Evolutionary conservation across 2,797 vertebrate genomes (phyloP), one percentile per base, ranked within the genome.

Genomic region (Enteromius fasciolatus): DNA sequence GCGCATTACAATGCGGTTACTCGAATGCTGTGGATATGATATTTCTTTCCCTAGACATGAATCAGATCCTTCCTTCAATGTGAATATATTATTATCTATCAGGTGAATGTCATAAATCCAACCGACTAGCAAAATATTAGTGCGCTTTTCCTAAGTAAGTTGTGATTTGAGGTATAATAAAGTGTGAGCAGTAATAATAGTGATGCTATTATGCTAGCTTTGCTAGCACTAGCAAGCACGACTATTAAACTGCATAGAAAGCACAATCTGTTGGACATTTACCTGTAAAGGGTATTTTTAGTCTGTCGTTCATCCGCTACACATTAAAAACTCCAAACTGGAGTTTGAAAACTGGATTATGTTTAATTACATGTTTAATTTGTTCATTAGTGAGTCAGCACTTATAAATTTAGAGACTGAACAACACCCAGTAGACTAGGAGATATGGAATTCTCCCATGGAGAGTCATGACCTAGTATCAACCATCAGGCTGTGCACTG

Each of bases 401-500:
- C 10, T 20, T 33, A 66, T 66, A 74, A 20, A 66, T 66, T 12
- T 66, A 5, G 8, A 36, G 41, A 31, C 46, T 46, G 36, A 68
- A 41, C 12, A 48, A 67, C 61, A 67, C 63, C 61, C 46, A 31
- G 25, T 31, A 33, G 50, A 23, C 44, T 50, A 82, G 2, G 6
- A 48, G n/a, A 46, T 57, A 50, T 36, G 33, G 6, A 82, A 31
- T 75, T 25, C 48, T 82, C 50, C 25, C 23, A 18, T 57, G 11
- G 17, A 76, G 46, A 76, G 81, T 57, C 36, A 48, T 82, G 41
- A 81, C 59, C 80, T 61, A 66, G 10, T 39, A 14, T 81, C 31
- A 11, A 52, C 3, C 15, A 54, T 12, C 80, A 64, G 9, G 11
- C 36, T 59, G 10, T 23, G 18, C 14, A 25, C 33, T 25, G 81